Percentiles rank a stretch among this genome's conserved stretches.
Conservation (phyloP, 2,113 vertebrate genomes). For the Phaethon lepturus region DNA sequence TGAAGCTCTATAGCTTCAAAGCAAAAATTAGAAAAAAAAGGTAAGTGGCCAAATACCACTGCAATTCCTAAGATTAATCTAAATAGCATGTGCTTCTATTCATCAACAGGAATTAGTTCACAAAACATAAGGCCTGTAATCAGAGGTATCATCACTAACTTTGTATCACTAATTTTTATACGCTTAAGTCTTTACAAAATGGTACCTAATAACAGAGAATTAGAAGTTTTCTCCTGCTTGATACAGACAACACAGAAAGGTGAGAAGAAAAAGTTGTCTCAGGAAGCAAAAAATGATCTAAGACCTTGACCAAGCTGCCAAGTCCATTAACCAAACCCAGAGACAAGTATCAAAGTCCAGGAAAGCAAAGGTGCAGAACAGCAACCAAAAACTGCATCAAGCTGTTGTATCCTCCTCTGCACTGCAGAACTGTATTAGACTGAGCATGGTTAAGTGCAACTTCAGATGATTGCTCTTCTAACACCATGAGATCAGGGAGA, state of each 20-base stretch:
- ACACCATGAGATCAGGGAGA: rapidly evolving
- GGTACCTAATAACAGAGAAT: neutral
- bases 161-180: neutral
- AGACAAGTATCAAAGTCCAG: neutral
- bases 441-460: neutral
- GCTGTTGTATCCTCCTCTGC: neutral
- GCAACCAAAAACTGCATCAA: neutral
- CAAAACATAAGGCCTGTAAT: neutral
- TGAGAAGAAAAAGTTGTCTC: neutral
- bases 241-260: neutral
- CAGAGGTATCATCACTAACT: neutral
- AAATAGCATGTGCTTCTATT: neutral
- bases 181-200: neutral
- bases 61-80: neutral
- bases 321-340: neutral
- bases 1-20: neutral
- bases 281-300: neutral
- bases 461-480: neutral
- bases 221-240: neutral
- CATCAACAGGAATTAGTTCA: neutral
- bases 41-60: neutral
- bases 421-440: rapidly evolving
- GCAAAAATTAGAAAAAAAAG: neutral
- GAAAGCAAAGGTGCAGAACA: neutral
- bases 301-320: neutral